Evolutionary conservation across 2,888 invertebrate species (phyloP).

Genomic region (Sphecodes monilicornis): DNA sequence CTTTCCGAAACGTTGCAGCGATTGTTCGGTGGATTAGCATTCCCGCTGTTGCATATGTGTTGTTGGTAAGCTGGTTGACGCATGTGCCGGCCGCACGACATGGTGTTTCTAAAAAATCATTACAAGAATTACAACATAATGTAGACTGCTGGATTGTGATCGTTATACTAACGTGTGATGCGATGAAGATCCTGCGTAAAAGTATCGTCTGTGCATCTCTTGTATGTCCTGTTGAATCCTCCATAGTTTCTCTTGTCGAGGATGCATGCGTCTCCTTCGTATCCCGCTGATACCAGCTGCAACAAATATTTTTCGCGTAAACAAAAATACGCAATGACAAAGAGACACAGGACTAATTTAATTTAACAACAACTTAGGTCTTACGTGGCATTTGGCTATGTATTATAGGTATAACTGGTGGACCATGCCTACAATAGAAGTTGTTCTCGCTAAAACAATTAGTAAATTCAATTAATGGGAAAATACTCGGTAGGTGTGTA

Average conservation of each 20-base stretch:
- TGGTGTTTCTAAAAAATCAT: slow-evolving; percentile 66
- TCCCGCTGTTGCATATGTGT: slow-evolving; percentile 71
- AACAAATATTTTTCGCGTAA: slow-evolving; percentile 4
- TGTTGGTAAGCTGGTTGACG: slow-evolving; percentile 67
- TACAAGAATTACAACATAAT: background rate
- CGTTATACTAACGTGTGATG: slow-evolving; percentile 73
- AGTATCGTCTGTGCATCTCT: slow-evolving; percentile 86
- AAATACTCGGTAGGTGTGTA: background rate
- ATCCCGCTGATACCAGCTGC: slow-evolving; percentile 65
- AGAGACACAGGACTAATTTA: background rate
- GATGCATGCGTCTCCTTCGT: slow-evolving; percentile 87
- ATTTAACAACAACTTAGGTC: background rate
- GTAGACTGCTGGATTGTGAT: background rate
- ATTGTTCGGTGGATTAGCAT: slow-evolving; percentile 70
- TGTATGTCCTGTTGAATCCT: slow-evolving; percentile 90
- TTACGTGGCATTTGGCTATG: slow-evolving; percentile 68
- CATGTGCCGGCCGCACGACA: slow-evolving; percentile 73
- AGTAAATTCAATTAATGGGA: slow-evolving; percentile 21
- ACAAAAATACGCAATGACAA: background rate
- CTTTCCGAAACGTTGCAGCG: slow-evolving; percentile 73
- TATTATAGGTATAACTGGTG: slow-evolving; percentile 64
- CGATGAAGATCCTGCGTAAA: slow-evolving; percentile 71
- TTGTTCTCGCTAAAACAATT: slow-evolving; percentile 65
- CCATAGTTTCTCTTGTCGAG: slow-evolving; percentile 91
- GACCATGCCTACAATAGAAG: slow-evolving; percentile 71